These are phyloP conservation scores for Trochalopteron elliotii DNA, from an alignment of 2,113 vertebrate species.

Conservation along the genomic window DNA sequence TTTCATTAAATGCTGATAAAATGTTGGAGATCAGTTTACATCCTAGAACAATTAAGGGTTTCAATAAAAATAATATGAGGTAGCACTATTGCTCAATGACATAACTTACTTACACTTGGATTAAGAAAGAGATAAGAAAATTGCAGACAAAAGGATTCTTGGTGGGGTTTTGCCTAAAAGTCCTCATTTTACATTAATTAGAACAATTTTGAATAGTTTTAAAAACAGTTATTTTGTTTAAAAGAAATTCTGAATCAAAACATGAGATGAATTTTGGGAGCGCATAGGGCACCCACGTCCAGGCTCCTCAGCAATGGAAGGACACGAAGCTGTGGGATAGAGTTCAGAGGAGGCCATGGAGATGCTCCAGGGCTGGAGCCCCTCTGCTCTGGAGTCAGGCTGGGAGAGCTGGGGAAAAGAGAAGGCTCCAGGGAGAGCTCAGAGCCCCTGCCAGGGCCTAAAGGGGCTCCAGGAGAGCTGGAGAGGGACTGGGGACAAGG, in stretches of 20 bases:
- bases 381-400: too few species aligned
- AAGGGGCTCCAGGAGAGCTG: neutral
- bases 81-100: neutral
- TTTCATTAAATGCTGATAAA: neutral
- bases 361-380: neutral
- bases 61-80: neutral
- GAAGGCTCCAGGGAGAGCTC: neutral
- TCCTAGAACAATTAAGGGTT: neutral
- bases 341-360: neutral
- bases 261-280: neutral
- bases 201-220: neutral
- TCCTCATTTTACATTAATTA: neutral
- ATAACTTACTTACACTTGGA: neutral
- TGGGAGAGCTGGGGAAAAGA: neutral
- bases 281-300: fast-evolving
- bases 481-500: neutral
- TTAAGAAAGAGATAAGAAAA: neutral
- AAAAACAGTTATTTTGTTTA: neutral
- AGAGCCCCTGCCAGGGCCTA: neutral
- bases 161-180: neutral
- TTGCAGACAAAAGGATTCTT: neutral
- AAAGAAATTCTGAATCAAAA: neutral
- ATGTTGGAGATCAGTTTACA: neutral
- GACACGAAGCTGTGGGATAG: neutral
- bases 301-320: neutral